Base-by-base conservation (phyloP, 2,888 invertebrate genomes). In the Lucinisca nassula region DNA sequence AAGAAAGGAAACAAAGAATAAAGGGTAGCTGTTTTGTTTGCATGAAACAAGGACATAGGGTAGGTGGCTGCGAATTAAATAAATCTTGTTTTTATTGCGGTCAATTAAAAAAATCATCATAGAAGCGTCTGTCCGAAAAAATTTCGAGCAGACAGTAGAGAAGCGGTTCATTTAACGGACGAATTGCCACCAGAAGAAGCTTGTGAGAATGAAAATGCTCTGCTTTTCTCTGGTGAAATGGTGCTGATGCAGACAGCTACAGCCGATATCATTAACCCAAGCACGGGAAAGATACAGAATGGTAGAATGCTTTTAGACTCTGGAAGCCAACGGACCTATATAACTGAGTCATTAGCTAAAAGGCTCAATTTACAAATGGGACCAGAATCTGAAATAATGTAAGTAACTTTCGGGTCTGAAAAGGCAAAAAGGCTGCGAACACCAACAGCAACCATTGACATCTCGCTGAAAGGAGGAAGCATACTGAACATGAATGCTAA, bases 271-370 rank as follows among this genome's bases (percentile, higher is more conserved):
- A 30, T 32, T 32, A 75, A 72, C 24, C 35, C 82, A 35, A 12
- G n/a, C 12, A 55, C 27, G 21, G 24, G 32, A 17, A 24, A 0
- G 10, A 30, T 45, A 67, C 32, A 79, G 35, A 35, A 70, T 37
- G 76, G 27, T 17, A 51, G 83, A 49, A 3, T 87, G 4, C n/a
- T 80, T 14, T 38, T 87, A 21, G 87, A 87, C 61, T 84, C 80
- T n/a, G 87, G 83, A 40, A 80, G 77, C 24, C 87, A 87, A 24
- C 40, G 80, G 24, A 87, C 83, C 3, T 87, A 87, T 40, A 75
- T 87, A 1, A 80, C 82, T 24, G 55, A 86, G 72, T 14, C 24
- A 17, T 40, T 79, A 35, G 82, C 82, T 12, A 32, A 76, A 6
- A 49, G 27, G 27, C 51, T 86, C n/a, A 67, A 74, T n/a, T 35